Percentiles rank a stretch among this genome's conserved stretches.
These are phyloP conservation scores for Deilephila porcellus DNA, from an alignment of 2,888 invertebrate genomes.

Conservation along the genomic window DNA sequence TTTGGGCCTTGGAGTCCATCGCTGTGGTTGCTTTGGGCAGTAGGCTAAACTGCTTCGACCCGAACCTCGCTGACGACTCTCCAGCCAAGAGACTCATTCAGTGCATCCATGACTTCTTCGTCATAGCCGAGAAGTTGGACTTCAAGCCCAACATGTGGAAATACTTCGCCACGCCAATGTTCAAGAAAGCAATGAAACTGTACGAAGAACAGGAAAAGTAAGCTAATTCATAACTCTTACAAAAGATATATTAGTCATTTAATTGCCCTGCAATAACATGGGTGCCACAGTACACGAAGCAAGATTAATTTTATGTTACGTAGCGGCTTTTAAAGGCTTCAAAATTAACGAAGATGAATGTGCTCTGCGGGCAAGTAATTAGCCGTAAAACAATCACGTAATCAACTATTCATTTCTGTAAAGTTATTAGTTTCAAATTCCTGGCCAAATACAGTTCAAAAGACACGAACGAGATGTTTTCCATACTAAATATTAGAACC, in stretches of 20 bases:
- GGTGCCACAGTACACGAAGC: neutral
- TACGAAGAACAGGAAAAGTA: constrained; percentile 66
- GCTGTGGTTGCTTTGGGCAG: constrained; percentile 69
- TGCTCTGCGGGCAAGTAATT: neutral
- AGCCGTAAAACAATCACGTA: no score
- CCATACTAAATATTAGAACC: neutral
- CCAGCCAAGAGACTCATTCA: constrained; percentile 63
- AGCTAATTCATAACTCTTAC: constrained; percentile 35
- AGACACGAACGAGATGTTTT: no score
- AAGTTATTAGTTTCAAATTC: no score
- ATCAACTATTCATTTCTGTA: neutral
- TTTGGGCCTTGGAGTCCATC: constrained; percentile 87
- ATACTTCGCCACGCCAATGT: constrained; percentile 58
- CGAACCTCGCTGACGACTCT: constrained; percentile 63
- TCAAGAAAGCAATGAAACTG: constrained; percentile 62
- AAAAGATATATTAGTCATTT: neutral
- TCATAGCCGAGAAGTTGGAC: constrained; percentile 55
- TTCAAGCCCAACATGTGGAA: constrained; percentile 65
- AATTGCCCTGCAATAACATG: neutral
- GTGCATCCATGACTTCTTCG: constrained; percentile 61
- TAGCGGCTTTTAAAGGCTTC: neutral
- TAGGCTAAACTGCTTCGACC: constrained; percentile 66
- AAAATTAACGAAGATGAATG: neutral
- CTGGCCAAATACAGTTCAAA: no score
- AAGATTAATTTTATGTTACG: neutral